Evolutionary conservation across 2,113 vertebrate species (phyloP), one percentile per base, ranked within the genome.

Genomic region (Laticauda laticaudata): DNA sequence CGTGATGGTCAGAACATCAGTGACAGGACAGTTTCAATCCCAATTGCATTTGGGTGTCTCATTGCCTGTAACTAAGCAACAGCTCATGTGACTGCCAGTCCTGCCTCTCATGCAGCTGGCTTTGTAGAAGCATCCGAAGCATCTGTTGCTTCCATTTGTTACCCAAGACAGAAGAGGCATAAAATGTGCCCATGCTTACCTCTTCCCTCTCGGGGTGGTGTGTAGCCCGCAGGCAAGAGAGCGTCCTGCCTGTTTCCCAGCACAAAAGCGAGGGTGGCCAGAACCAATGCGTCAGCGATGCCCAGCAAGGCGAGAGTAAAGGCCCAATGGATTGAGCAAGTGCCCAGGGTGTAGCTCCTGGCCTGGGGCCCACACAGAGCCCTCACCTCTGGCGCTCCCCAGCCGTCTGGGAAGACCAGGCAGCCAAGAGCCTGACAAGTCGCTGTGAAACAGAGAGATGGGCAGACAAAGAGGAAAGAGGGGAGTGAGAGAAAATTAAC

Each of bases 161-260:
- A 56, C 48, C 57, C 56, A 57, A 51, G 88, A 57, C 39, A n/a
- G 21, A 14, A 86, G 34, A 18, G 48, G 53, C 53, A 23, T 9
- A 64, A 39, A 29, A 14, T 9, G 18, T 34, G 14, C 45, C 10
- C 0, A 4, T 20, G 56, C 93, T 93, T 87, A 96, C 96, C 95
- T 93, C 93, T 95, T 4, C 55, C 91, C 48, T 12, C 26, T 8
- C 45, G 45, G 81, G 92, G 89, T 39, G 88, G 64, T 24, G 91
- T 55, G 7, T 94, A 26, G 1, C 98, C 97, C 0, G 97, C 97
- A 0, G 98, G 98, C 81, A 98, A 97, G 69, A 98, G 97, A 0
- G 98, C 98, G 0, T 98, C 98, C 91, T 98, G 98, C 14, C 98
- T 96, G 95, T 98, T 98, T 8, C 98, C 98, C 3, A 98, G 96